A percentile compares a stretch with the other conserved stretches of the same genome.
Evolutionary conservation across 2,888 invertebrate species (phyloP).

Genomic region (Sceliomorpha sp.): DNA sequence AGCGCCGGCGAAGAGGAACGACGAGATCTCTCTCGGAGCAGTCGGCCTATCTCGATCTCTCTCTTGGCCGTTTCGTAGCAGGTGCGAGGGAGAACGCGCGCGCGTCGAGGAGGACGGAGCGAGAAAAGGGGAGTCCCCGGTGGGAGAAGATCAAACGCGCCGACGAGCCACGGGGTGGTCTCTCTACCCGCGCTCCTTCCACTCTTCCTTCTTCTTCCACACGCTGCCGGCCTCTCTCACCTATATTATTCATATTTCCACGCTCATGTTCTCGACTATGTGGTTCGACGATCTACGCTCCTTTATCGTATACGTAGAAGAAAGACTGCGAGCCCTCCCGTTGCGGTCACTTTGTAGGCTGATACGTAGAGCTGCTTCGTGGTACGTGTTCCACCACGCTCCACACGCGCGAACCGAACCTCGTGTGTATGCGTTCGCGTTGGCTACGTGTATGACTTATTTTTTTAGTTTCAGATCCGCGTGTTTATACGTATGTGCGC

Average conservation of each 20-base stretch:
- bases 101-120: constrained; percentile 47
- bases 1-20: constrained; percentile 30
- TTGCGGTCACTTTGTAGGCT: constrained; percentile 58
- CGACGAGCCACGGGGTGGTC: constrained; percentile 80
- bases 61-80: too few relatives aligned
- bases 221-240: constrained; percentile 48
- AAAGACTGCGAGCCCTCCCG: constrained; percentile 49
- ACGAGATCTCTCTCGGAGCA: constrained; percentile 41
- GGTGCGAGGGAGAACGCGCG: too few relatives aligned
- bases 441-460: constrained; percentile 37
- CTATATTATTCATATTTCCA: constrained; percentile 58
- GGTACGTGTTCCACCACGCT: too few relatives aligned
- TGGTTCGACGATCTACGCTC: constrained; percentile 55
- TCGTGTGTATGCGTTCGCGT: constrained; percentile 10
- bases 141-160: constrained; percentile 67
- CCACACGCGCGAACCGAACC: constrained; percentile 6
- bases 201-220: constrained; percentile 54
- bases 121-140: constrained; percentile 51
- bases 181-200: constrained; percentile 63
- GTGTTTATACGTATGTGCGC: constrained; percentile 20
- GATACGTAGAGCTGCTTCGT: constrained; percentile 46
- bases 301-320: constrained; percentile 46
- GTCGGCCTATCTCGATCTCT: constrained; percentile 64
- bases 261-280: constrained; percentile 55
- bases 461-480: constrained; percentile 30